Conservation (phyloP, 2,113 vertebrate genomes). For the Carassius auratus region DNA sequence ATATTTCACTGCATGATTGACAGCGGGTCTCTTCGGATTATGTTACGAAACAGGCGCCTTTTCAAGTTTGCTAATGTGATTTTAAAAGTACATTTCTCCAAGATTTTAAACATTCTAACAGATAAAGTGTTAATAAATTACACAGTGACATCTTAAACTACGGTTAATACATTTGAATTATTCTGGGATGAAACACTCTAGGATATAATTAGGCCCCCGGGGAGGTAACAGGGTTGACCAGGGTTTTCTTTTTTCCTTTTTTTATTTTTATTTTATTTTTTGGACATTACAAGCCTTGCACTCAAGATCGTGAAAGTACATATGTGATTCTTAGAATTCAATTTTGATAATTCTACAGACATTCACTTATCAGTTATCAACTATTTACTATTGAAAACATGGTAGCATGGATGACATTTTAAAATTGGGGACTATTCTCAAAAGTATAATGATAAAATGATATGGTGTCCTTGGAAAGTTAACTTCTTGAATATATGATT, state of each 20-base stretch:
- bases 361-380: too few relatives aligned
- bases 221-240: not conserved
- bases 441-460: not conserved
- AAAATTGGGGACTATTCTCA: not conserved
- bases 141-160: not conserved
- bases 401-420: not conserved
- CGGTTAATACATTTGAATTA: not conserved
- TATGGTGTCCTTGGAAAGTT: not conserved
- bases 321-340: not conserved
- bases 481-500: not conserved
- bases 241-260: too few relatives aligned
- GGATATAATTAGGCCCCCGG: not conserved
- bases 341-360: not conserved
- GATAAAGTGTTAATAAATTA: not conserved
- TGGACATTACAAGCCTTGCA: not conserved
- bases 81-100: not conserved
- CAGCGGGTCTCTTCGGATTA: not conserved
- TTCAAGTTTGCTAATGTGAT: conserved; percentile 10
- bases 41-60: not conserved
- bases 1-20: conserved; percentile 23
- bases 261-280: not conserved
- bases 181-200: not conserved
- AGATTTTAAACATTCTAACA: not conserved
- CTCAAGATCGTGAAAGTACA: conserved; percentile 5
- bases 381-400: not conserved